phyloP scores from a whole-genome alignment of 2,113 vertebrate genomes.

The Falco punctatus region DNA sequence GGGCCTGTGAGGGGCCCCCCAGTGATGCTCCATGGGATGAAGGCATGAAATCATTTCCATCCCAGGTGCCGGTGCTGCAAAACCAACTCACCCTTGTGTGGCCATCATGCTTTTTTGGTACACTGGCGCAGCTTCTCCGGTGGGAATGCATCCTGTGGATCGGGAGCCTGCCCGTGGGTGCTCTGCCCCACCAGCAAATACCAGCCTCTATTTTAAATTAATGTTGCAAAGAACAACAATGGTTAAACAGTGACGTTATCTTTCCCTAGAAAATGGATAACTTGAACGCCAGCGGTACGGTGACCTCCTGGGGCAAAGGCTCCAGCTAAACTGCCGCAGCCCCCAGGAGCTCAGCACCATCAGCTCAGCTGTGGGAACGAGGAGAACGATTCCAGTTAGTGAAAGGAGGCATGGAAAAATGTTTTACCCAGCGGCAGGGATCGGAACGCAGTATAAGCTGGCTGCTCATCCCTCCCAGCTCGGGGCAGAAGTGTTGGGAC shows the following conservation, averaged over 20 bases:
- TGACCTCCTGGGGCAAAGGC: background rate
- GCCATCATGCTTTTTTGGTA: background rate
- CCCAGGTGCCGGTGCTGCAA: too few species aligned
- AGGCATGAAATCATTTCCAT: background rate
- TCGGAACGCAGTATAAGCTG: rapidly evolving
- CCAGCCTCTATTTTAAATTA: background rate
- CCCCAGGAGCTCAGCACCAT: rapidly evolving
- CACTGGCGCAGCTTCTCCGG: background rate
- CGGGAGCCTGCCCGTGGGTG: background rate
- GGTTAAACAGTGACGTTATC: background rate
- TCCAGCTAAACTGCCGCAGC: rapidly evolving
- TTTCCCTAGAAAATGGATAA: background rate
- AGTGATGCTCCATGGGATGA: background rate
- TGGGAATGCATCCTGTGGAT: background rate
- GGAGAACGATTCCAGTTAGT: too few species aligned
- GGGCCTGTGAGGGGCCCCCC: background rate
- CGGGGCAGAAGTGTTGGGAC: background rate
- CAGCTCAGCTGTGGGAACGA: rapidly evolving
- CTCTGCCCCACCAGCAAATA: background rate
- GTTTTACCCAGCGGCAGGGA: background rate
- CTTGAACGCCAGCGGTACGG: background rate
- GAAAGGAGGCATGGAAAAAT: background rate
- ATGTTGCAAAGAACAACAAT: background rate
- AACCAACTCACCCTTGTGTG: rapidly evolving
- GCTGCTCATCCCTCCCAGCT: background rate